These are phyloP conservation scores for Herminia tarsipennalis DNA, from an alignment of 2,888 invertebrate species.

Conservation along the genomic window DNA sequence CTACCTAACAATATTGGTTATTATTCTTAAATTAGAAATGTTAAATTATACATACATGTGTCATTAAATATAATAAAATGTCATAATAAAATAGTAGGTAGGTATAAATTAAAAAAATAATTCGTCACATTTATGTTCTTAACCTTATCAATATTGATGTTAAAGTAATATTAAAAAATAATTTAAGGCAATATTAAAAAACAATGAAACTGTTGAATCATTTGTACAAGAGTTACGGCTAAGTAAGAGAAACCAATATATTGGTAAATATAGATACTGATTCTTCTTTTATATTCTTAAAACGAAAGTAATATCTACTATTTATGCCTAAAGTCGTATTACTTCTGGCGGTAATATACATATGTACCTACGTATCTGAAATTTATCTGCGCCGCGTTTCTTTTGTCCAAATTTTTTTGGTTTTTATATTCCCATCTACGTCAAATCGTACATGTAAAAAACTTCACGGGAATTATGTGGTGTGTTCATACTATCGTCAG, in stretches of 20 bases:
- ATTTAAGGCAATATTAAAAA: too few relatives aligned
- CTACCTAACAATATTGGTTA: conserved; percentile 6
- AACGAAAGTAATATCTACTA: conserved; percentile 1
- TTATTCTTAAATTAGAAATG: conserved; percentile 13
- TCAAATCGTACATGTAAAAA: too few relatives aligned
- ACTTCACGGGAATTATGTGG: too few relatives aligned
- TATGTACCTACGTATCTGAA: too few relatives aligned
- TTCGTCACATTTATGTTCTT: background rate
- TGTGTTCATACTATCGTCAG: conserved; percentile 11
- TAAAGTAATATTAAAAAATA: too few relatives aligned
- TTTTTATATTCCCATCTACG: too few relatives aligned
- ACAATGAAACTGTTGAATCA: too few relatives aligned
- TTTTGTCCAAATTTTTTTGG: background rate
- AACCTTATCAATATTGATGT: too few relatives aligned
- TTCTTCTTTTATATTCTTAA: background rate
- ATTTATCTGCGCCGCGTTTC: background rate
- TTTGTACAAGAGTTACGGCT: too few relatives aligned
- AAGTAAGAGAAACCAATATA: background rate
- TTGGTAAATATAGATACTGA: too few relatives aligned
- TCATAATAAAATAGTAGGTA: background rate
- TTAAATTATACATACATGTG: too few relatives aligned
- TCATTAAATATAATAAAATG: too few relatives aligned
- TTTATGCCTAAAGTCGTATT: conserved; percentile 6
- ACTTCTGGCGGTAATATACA: conserved; percentile 8
- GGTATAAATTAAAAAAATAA: conserved; percentile 2